Base-by-base conservation (phyloP, 2,888 invertebrate species). In the Hecatera dysodea region DNA sequence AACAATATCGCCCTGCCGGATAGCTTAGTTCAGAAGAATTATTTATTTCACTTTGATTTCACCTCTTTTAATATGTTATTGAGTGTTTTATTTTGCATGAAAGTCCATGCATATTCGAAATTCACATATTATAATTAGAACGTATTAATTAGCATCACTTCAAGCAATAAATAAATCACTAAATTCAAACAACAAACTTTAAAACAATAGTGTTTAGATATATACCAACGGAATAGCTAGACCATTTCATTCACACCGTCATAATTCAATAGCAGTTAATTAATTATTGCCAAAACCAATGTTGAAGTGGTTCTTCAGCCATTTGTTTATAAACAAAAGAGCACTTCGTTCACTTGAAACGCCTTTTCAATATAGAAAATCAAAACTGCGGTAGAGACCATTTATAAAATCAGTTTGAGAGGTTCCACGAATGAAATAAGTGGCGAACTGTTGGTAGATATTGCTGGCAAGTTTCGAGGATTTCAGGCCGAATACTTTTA, bases 341-440 rank as follows among this genome's bases (percentile, higher is more conserved):
- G 80, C 83, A 87, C 88, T 88, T 77, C 65, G 50, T 60, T 59
- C 56, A 74, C 66, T 70, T 61, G 78, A 76, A 80, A 86, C 86
- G 86, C 85, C 89, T 87, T 88, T 91, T 92, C 90, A 92, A 90
- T 90, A 89, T 76, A 70, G 86, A 88, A 89, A 89, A 90, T 89
- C 89, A 87, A 89, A 92, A 89, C 85, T 87, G 87, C 65, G 85
- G 84, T 67, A 69, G 62, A 62, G 39, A 73, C 85, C 88, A 91
- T 91, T 91, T 90, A 89, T 90, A 87, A 89, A 90, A 89, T 90
- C 83, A 84, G 77, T 75, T 67, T 42, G 56, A 68, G 67, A 64
- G 67, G n/a, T 46, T 72, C 17, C 29, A 1, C 27, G 46, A 48
- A 69, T 68, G 24, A 50, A 63, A 19, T 80, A 63, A 70, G 48